These are phyloP conservation scores for Neodiprion lecontei DNA, from an alignment of 1,140 invertebrate genomes.

Conservation along the genomic window DNA sequence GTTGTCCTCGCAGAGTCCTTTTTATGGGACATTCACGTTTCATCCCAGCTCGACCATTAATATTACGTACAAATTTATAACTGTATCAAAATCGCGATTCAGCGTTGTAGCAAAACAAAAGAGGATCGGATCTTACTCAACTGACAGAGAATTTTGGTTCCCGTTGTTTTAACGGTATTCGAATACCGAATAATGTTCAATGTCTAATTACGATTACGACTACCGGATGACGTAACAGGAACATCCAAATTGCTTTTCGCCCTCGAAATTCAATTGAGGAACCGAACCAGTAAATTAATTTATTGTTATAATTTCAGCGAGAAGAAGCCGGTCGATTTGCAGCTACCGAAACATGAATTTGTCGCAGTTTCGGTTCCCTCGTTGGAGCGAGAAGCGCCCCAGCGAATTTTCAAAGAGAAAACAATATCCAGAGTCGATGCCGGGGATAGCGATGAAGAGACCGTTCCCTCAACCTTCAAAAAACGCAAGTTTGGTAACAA, in stretches of 20 bases:
- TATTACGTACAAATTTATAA: no score
- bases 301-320: conserved; percentile 48
- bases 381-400: conserved; percentile 47
- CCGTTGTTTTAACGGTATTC: no score
- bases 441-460: conserved; percentile 58
- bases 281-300: conserved; percentile 8
- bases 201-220: no score
- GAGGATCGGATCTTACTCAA: no score
- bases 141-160: no score
- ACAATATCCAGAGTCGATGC: conserved; percentile 55
- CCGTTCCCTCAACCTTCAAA: conserved; percentile 64
- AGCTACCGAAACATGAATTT: conserved; percentile 62
- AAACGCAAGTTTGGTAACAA: conserved; percentile 69
- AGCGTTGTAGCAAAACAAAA: no score
- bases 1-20: no score
- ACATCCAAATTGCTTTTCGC: conserved; percentile 1
- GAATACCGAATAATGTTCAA: no score
- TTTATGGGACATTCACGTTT: no score
- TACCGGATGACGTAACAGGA: background rate
- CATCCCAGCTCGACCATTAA: no score
- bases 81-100: no score
- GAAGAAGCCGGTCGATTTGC: conserved; percentile 62
- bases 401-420: conserved; percentile 72
- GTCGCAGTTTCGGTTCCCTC: conserved; percentile 40
- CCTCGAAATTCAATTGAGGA: conserved; percentile 10